Evolutionary conservation across 2,113 vertebrate genomes (phyloP).

Genomic region (Pleuronectes platessa): DNA sequence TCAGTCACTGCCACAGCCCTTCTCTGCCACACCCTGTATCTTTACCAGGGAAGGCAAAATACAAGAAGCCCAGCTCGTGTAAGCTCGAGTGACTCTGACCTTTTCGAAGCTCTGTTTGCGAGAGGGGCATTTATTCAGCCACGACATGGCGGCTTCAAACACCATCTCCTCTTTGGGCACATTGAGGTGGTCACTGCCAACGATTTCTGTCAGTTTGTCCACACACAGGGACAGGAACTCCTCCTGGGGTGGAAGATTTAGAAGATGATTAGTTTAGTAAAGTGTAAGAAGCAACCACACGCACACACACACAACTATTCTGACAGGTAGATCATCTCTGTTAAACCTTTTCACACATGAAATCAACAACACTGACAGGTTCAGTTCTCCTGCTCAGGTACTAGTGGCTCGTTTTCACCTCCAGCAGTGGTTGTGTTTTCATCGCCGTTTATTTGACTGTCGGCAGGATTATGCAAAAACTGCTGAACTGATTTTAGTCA

Average conservation of each 20-base stretch:
- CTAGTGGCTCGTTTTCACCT: no score
- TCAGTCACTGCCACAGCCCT: neutral
- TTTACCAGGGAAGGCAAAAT: neutral
- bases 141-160: constrained; percentile 82
- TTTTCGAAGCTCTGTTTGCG: constrained; percentile 84
- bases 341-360: no score
- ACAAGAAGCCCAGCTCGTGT: neutral
- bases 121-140: constrained; percentile 80
- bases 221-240: constrained; percentile 84
- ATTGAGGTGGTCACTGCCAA: constrained; percentile 82
- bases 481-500: neutral
- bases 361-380: no score
- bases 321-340: no score
- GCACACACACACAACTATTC: no score
- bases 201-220: constrained; percentile 84
- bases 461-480: neutral
- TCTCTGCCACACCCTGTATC: no score
- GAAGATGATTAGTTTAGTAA: no score
- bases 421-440: no score
- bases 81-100: constrained; percentile 57
- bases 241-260: constrained; percentile 64
- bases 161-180: constrained; percentile 82
- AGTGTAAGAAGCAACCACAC: no score
- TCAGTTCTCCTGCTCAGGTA: no score
- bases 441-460: no score